Conservation (phyloP, 2,797 vertebrate species). For the Babyrousa celebensis region DNA sequence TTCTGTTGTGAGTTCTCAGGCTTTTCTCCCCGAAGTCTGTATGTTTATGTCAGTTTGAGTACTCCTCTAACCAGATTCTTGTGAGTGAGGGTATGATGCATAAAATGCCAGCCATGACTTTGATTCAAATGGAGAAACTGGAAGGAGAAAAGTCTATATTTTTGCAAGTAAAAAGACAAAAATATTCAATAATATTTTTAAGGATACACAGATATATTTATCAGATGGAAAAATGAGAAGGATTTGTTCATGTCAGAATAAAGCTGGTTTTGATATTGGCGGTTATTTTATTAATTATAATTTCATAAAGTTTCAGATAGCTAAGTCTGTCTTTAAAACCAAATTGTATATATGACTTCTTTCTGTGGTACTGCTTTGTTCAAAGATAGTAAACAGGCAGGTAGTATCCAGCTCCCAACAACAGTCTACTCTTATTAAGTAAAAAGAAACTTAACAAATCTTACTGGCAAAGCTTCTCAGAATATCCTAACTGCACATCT, state of each 20-base stretch:
- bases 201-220: neutral
- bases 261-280: neutral
- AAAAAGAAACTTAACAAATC: neutral
- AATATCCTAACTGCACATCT: neutral
- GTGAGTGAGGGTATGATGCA: neutral
- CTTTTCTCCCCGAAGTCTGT: constrained; percentile 11
- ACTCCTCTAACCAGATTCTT: constrained; percentile 3
- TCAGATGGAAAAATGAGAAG: neutral
- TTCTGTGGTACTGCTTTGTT: neutral
- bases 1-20: constrained; percentile 45
- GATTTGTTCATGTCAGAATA: neutral
- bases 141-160: constrained; percentile 28
- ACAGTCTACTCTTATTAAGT: neutral
- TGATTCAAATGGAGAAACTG: constrained; percentile 41
- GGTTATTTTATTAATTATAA: neutral
- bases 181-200: neutral
- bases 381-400: neutral
- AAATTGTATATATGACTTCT: neutral
- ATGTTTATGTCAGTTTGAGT: constrained; percentile 42
- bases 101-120: neutral
- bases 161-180: neutral
- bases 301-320: neutral
- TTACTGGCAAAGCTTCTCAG: neutral
- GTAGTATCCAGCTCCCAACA: neutral
- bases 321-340: constrained; percentile 24